Percentiles rank a stretch among this genome's conserved stretches.
phyloP scores from a whole-genome alignment of 2,888 invertebrate genomes.

The Rhingia rostrata region DNA sequence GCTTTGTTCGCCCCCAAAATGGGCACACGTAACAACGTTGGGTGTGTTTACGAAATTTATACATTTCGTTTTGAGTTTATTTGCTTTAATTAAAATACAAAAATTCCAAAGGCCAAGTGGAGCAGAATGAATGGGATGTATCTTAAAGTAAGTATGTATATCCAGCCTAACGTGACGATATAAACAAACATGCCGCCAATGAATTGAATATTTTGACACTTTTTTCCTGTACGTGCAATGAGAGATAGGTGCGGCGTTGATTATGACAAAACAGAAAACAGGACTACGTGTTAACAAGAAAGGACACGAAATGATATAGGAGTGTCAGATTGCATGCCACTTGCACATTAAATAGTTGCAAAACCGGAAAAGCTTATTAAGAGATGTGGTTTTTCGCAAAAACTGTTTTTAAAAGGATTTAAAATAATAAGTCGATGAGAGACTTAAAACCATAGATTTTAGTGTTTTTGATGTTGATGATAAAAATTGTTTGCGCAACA shows the following conservation, averaged over 20 bases:
- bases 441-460: no score
- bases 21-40: constrained; percentile 22
- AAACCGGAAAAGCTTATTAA: no score
- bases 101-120: constrained; percentile 27
- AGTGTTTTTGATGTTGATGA: no score
- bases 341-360: no score
- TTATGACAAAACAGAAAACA: background rate
- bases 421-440: no score
- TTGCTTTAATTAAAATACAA: background rate
- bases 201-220: constrained; percentile 11
- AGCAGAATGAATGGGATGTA: constrained; percentile 24
- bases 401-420: no score
- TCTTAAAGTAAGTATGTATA: background rate
- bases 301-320: no score
- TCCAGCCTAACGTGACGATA: background rate
- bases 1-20: constrained; percentile 32
- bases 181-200: background rate
- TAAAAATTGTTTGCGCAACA: no score
- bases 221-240: background rate
- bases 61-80: constrained; percentile 7
- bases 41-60: constrained; percentile 17
- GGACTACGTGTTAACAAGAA: background rate
- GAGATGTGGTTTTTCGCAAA: no score
- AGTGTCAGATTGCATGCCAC: no score
- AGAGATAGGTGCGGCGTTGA: background rate